Conservation (phyloP, 2,797 vertebrate genomes). For the Nyctibius grandis region DNA sequence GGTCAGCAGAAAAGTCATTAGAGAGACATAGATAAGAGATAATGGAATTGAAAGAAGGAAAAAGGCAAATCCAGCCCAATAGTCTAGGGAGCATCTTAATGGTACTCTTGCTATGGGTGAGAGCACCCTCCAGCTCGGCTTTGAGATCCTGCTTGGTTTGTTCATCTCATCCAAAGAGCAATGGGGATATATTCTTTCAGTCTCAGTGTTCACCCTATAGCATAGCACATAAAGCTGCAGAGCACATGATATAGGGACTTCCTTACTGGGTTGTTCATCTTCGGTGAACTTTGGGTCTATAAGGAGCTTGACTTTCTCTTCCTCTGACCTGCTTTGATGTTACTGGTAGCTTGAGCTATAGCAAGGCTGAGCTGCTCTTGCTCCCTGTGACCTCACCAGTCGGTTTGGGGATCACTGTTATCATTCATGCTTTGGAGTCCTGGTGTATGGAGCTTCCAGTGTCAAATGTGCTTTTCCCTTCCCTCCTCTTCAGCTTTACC, state of each 20-base stretch:
- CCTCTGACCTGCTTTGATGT: background rate
- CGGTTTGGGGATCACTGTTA: background rate
- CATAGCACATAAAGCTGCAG: background rate
- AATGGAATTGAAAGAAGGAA: background rate
- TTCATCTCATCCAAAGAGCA: background rate
- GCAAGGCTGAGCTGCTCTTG: background rate
- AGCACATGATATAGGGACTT: background rate
- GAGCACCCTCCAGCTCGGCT: background rate
- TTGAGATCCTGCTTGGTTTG: background rate
- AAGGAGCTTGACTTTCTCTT: background rate
- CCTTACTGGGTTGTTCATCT: background rate
- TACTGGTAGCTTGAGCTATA: background rate
- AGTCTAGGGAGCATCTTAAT: background rate
- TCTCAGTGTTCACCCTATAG: background rate
- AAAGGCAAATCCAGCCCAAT: background rate
- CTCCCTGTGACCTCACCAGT: background rate
- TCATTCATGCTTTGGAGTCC: background rate
- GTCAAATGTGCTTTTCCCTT: background rate
- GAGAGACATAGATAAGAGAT: accelerated
- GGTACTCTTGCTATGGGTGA: background rate
- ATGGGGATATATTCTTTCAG: accelerated
- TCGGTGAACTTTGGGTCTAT: background rate
- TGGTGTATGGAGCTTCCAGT: background rate
- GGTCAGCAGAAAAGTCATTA: background rate
- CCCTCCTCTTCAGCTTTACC: background rate